A percentile compares a stretch with the other conserved stretches of the same genome.
These are phyloP conservation scores for Tigriopus japonicus DNA, from an alignment of 1,140 invertebrate species.

Conservation along the genomic window DNA sequence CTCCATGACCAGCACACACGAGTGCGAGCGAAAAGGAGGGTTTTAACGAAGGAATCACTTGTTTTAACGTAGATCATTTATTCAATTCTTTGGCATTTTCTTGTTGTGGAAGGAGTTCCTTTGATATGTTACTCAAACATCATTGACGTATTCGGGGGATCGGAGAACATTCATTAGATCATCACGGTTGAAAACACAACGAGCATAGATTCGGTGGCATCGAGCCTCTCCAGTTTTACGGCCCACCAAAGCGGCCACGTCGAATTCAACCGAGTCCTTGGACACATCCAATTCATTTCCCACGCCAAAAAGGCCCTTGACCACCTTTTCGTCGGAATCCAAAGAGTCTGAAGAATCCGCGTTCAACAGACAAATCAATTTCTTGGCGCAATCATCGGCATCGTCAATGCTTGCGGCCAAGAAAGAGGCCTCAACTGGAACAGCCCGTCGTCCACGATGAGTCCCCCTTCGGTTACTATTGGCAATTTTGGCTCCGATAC, in stretches of 20 bases:
- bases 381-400: constrained; percentile 3
- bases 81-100: too few species aligned
- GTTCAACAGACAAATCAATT: neutral
- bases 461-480: neutral
- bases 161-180: too few species aligned
- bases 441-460: neutral
- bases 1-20: too few species aligned
- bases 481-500: neutral
- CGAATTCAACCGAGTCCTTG: constrained; percentile 5
- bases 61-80: too few species aligned
- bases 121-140: too few species aligned
- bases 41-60: too few species aligned
- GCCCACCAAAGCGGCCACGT: constrained; percentile 7
- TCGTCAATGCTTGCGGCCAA: neutral
- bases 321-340: neutral
- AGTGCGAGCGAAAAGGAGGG: too few species aligned
- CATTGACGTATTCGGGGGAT: too few species aligned
- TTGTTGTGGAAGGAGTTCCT: too few species aligned
- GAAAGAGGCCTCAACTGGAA: neutral
- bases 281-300: neutral
- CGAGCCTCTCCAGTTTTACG: neutral
- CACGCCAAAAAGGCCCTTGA: neutral
- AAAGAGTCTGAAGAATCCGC: neutral
- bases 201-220: neutral
- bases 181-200: neutral